phyloP scores from a whole-genome alignment of 1,140 invertebrate species.

The Drosophila bocki region DNA sequence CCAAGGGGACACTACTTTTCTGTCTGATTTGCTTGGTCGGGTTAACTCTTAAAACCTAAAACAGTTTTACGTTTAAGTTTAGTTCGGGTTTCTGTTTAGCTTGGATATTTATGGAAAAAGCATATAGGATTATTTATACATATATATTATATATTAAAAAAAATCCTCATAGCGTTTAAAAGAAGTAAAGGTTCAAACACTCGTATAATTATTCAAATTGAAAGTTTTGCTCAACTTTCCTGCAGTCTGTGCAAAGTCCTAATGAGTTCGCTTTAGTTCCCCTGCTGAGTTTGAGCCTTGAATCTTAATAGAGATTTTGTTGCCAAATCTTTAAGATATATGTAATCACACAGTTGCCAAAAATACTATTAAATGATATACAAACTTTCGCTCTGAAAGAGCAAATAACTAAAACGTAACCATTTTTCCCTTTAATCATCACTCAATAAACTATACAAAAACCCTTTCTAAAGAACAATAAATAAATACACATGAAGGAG shows the following conservation, averaged over 20 bases:
- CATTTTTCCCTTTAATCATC: neutral
- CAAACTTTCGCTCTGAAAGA: constrained; percentile 5
- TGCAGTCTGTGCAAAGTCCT: neutral
- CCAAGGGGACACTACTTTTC: constrained; percentile 21
- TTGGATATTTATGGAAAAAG: constrained; percentile 16
- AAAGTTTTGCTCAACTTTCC: constrained; percentile 20
- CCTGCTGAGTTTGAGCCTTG: constrained; percentile 7
- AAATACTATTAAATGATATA: constrained; percentile 1
- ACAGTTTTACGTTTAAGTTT: constrained; percentile 40
- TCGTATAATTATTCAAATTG: neutral
- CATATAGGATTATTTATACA: constrained; percentile 34
- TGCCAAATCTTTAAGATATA: constrained; percentile 30
- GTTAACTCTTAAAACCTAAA: constrained; percentile 43
- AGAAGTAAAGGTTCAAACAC: neutral
- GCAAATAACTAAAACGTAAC: neutral
- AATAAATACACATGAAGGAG: constrained; percentile 29
- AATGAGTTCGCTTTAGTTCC: constrained; percentile 1
- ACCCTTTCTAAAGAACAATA: constrained; percentile 1
- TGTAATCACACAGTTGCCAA: constrained; percentile 31
- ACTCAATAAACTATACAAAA: neutral
- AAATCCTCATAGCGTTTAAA: constrained; percentile 49
- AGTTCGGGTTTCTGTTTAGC: constrained; percentile 39
- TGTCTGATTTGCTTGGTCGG: constrained; percentile 60
- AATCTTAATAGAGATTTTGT: constrained; percentile 9
- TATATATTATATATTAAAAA: constrained; percentile 29